Evolutionary conservation across 2,113 vertebrate genomes (phyloP).

Genomic region (Corydoras maculifer): DNA sequence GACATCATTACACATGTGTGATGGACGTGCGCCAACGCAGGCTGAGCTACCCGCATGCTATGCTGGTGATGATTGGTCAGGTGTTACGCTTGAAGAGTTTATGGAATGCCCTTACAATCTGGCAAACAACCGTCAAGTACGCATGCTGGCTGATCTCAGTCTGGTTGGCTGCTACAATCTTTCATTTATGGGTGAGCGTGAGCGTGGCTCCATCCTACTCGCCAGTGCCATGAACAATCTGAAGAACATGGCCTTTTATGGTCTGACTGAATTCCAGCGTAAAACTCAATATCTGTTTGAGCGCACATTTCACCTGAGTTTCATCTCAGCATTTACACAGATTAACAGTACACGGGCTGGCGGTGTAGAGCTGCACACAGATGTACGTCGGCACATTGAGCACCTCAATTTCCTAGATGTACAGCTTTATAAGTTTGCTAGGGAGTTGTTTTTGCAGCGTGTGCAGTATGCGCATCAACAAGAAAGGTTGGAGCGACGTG

Average conservation of each 20-base stretch:
- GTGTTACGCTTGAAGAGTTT: constrained; percentile 85
- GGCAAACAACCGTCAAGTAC: constrained; percentile 93
- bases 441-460: constrained; percentile 92
- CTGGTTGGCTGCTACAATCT: constrained; percentile 97
- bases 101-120: constrained; percentile 92
- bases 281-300: constrained; percentile 98
- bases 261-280: constrained; percentile 93
- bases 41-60: constrained; percentile 94
- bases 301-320: constrained; percentile 93
- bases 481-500: constrained; percentile 77
- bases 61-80: constrained; percentile 90
- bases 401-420: constrained; percentile 88
- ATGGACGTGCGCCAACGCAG: constrained; percentile 88
- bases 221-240: constrained; percentile 93
- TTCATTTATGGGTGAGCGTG: constrained; percentile 91
- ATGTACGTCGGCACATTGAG: constrained; percentile 78
- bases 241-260: constrained; percentile 97
- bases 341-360: constrained; percentile 92
- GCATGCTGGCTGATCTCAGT: constrained; percentile 95
- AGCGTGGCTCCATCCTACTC: constrained; percentile 80
- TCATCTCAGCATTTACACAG: constrained; percentile 93
- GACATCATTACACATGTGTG: constrained; percentile 94
- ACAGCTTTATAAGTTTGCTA: constrained; percentile 89
- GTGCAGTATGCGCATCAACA: constrained; percentile 87
- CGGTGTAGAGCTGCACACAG: constrained; percentile 83